phyloP scores from a whole-genome alignment of 2,113 vertebrate genomes.

The Nestor notabilis region DNA sequence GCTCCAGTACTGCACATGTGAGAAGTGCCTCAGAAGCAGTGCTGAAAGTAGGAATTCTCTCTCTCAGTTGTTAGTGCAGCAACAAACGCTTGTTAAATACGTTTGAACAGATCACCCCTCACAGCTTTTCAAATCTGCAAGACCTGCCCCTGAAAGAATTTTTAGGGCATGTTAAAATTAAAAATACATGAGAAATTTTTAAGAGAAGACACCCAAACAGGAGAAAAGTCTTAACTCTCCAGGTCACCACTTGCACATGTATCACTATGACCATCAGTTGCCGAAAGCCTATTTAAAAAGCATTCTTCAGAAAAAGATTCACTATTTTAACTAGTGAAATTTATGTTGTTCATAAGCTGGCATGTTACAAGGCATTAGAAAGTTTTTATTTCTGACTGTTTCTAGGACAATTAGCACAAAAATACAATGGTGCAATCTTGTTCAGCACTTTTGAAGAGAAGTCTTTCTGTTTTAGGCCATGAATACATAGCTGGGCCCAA shows the following conservation, averaged over 20 bases:
- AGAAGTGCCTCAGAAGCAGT: not conserved
- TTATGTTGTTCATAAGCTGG: not conserved
- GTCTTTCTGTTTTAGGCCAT: conserved; percentile 27
- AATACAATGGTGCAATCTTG: not conserved
- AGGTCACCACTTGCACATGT: not conserved
- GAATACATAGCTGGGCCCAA: not conserved
- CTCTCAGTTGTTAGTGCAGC: not conserved
- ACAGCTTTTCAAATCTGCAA: not conserved
- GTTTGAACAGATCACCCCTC: not conserved
- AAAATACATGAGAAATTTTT: not conserved
- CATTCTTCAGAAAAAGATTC: not conserved
- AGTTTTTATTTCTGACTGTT: not conserved
- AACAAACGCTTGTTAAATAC: not conserved
- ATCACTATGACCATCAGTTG: not conserved
- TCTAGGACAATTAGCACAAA: conserved; percentile 14
- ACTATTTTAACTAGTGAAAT: not conserved
- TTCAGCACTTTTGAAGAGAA: not conserved
- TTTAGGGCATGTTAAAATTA: not conserved
- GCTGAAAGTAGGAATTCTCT: not conserved
- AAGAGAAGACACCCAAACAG: not conserved
- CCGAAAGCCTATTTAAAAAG: not conserved
- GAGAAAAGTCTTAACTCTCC: not conserved
- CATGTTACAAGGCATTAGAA: not conserved
- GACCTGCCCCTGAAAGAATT: not conserved
- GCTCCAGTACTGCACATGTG: not conserved